phyloP scores from a whole-genome alignment of 1,140 invertebrate genomes.

The Micrasema minimum region DNA sequence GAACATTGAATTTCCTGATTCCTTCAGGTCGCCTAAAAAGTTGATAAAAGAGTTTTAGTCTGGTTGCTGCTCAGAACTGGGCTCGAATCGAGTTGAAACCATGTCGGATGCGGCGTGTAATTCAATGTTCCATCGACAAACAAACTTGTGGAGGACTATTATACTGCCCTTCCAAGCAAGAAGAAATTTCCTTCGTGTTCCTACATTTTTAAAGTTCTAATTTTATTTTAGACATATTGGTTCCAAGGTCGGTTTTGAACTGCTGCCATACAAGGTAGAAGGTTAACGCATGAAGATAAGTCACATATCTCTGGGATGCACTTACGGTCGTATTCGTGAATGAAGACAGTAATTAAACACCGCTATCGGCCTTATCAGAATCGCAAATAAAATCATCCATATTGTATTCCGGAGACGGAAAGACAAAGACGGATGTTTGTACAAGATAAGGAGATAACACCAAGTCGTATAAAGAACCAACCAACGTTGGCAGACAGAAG shows the following conservation, averaged over 20 bases:
- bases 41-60: not conserved
- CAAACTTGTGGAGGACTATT: no score
- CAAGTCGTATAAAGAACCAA: no score
- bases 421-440: slow-evolving; percentile 28
- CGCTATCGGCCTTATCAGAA: slow-evolving; percentile 28
- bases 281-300: no score
- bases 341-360: slow-evolving; percentile 31
- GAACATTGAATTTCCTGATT: slow-evolving; percentile 28
- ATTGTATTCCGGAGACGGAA: slow-evolving; percentile 3
- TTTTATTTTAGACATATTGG: no score
- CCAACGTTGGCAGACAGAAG: no score
- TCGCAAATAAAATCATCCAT: slow-evolving; percentile 29
- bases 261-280: no score
- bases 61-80: slow-evolving; percentile 4
- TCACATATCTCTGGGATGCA: not conserved
- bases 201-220: no score
- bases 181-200: no score
- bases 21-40: not conserved
- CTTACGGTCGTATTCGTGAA: slow-evolving; percentile 16
- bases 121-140: slow-evolving; percentile 17
- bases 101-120: slow-evolving; percentile 9
- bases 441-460: slow-evolving; percentile 14
- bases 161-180: no score
- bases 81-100: slow-evolving; percentile 8
- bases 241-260: no score